Evolutionary conservation across 2,113 vertebrate genomes (phyloP).

Genomic region (Hemiscyllium ocellatum): DNA sequence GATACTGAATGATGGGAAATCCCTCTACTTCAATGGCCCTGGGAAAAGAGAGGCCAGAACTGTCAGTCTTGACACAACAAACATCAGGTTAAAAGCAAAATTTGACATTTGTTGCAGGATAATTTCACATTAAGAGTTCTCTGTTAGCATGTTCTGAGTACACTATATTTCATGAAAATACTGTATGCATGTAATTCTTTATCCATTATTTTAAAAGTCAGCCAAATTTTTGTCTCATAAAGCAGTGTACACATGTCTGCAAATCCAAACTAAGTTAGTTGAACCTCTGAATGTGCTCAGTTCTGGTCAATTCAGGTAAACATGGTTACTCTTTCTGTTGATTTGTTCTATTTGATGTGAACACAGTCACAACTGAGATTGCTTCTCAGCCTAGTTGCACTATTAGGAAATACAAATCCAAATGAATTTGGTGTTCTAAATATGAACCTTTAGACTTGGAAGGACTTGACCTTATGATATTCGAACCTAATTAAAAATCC

Average conservation of each 20-base stretch:
- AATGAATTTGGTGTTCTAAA: neutral
- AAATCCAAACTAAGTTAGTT: neutral
- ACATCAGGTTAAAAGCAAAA: constrained; percentile 66
- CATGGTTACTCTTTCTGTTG: neutral
- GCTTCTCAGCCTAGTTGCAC: neutral
- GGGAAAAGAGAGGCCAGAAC: constrained; percentile 85
- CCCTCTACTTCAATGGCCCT: constrained; percentile 84
- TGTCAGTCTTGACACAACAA: constrained; percentile 82
- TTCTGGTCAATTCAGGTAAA: neutral
- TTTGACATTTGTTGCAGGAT: neutral
- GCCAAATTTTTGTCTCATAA: neutral
- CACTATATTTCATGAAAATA: neutral
- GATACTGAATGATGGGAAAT: constrained; percentile 78
- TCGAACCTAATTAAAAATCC: neutral
- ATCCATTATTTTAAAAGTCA: neutral
- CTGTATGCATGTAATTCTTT: neutral
- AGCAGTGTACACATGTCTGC: neutral
- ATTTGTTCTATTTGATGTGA: neutral
- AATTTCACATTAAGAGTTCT: neutral
- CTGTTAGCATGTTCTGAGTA: neutral
- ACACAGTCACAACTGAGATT: neutral
- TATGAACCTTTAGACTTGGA: neutral
- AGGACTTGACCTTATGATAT: neutral
- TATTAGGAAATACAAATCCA: neutral
- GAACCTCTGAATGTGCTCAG: neutral